phyloP scores from a whole-genome alignment of 35 echinoderm and acorn worm genomes.

The Ophiothrix spiculata region DNA sequence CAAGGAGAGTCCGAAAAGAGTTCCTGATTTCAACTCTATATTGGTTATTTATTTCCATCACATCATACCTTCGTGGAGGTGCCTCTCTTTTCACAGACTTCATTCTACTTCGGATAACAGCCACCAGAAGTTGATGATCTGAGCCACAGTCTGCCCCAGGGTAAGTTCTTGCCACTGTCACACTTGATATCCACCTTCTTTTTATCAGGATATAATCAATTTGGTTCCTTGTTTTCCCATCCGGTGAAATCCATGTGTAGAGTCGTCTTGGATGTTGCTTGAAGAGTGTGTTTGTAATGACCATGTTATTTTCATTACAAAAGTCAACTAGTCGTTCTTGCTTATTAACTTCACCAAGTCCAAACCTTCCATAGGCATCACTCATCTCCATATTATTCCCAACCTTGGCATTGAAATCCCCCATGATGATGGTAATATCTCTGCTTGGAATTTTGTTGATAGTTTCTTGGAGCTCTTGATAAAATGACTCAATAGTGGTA shows the following conservation, averaged over 20 bases:
- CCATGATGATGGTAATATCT: too few species aligned
- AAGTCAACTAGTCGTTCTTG: conserved; percentile 16
- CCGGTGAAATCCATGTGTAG: conserved; percentile 35
- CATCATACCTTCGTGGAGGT: conserved; percentile 9
- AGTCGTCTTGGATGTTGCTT: conserved; percentile 26
- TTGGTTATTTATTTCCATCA: background rate
- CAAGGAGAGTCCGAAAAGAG: conserved; percentile 5
- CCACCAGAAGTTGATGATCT: conserved; percentile 23
- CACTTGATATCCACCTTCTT: background rate
- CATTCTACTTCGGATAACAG: background rate
- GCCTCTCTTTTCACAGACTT: background rate
- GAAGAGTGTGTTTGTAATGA: conserved; percentile 12
- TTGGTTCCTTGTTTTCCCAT: conserved; percentile 35
- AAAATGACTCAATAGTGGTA: too few species aligned
- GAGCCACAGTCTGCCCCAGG: conserved; percentile 40
- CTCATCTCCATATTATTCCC: too few species aligned
- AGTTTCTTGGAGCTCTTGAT: too few species aligned
- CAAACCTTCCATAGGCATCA: too few species aligned
- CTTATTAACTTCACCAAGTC: too few species aligned
- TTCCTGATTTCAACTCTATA: conserved; percentile 25
- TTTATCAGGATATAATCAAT: conserved; percentile 53
- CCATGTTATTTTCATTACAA: background rate
- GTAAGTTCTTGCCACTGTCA: background rate
- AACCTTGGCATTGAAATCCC: too few species aligned
- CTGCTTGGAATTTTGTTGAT: too few species aligned